A percentile compares a stretch with the other conserved stretches of the same genome.
These are phyloP conservation scores for Babylonia areolata DNA, from an alignment of 1,140 invertebrate species.

Conservation along the genomic window DNA sequence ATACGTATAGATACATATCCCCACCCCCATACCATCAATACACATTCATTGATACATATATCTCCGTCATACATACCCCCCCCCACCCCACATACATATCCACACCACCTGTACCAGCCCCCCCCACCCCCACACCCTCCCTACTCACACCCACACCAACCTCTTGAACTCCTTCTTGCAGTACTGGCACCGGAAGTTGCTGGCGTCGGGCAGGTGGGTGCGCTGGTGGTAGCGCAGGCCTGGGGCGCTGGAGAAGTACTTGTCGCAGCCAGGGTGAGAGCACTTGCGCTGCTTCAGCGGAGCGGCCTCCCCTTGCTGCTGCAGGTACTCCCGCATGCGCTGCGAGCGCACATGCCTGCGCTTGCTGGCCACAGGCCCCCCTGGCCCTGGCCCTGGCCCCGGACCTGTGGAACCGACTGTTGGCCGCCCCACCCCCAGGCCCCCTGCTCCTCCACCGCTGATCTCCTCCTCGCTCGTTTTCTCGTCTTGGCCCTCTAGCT, in stretches of 20 bases:
- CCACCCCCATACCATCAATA: too few species aligned
- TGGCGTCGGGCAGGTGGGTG: constrained; percentile 52
- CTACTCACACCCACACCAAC: constrained; percentile 46
- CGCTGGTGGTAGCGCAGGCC: constrained; percentile 68
- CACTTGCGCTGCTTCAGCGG: constrained; percentile 61
- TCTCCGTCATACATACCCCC: too few species aligned
- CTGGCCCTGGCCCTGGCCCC: too few species aligned
- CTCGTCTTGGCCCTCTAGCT: constrained; percentile 4
- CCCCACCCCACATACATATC: too few species aligned
- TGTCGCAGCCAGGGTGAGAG: constrained; percentile 61
- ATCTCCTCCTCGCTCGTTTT: background rate
- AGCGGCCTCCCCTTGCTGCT: constrained; percentile 48
- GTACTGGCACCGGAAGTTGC: constrained; percentile 57
- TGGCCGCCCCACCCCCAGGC: too few species aligned
- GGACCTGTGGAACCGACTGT: too few species aligned
- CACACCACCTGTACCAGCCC: too few species aligned
- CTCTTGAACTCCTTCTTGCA: constrained; percentile 70
- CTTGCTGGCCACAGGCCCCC: constrained; percentile 46
- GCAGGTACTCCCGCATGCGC: constrained; percentile 67
- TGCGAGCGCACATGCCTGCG: constrained; percentile 64
- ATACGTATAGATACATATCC: too few species aligned
- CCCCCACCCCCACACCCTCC: too few species aligned
- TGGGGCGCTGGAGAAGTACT: constrained; percentile 65
- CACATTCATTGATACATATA: too few species aligned
- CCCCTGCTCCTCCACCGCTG: background rate